These are phyloP conservation scores for Tachycineta bicolor DNA, from an alignment of 2,113 vertebrate species.

Conservation along the genomic window DNA sequence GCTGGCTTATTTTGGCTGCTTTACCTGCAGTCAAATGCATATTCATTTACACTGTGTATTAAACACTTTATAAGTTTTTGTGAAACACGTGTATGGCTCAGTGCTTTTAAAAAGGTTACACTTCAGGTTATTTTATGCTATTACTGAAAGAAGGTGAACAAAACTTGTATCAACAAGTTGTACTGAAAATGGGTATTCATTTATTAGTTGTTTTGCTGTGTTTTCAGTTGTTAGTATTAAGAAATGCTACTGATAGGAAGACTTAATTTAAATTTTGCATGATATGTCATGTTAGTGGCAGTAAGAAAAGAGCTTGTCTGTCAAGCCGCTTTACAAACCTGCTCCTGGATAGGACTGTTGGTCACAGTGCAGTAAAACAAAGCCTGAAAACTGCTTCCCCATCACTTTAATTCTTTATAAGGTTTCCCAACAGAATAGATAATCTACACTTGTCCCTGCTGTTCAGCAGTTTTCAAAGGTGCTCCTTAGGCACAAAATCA, in stretches of 20 bases:
- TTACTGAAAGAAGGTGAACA: not conserved
- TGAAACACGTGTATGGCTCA: not conserved
- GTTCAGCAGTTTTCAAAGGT: not conserved
- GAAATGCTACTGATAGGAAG: not conserved
- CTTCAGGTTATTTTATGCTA: not conserved
- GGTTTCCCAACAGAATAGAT: not conserved
- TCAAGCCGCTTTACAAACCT: not conserved
- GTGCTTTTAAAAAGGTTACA: not conserved
- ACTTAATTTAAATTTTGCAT: not conserved
- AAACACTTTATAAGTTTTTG: not conserved
- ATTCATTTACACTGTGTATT: not conserved
- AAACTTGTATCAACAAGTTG: not conserved
- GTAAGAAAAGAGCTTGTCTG: not conserved
- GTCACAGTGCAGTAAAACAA: not conserved
- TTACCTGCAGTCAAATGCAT: not conserved
- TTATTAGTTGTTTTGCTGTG: not conserved
- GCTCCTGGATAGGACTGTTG: not conserved
- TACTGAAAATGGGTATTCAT: not conserved
- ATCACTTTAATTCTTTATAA: slow-evolving; percentile 37
- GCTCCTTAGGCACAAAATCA: not conserved
- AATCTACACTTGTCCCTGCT: not conserved
- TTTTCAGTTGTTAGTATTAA: not conserved
- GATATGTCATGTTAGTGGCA: not conserved
- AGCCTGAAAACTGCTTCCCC: slow-evolving; percentile 25
- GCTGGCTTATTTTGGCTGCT: not conserved